Conservation (phyloP, 2,888 invertebrate genomes). For the Drepana falcataria region DNA sequence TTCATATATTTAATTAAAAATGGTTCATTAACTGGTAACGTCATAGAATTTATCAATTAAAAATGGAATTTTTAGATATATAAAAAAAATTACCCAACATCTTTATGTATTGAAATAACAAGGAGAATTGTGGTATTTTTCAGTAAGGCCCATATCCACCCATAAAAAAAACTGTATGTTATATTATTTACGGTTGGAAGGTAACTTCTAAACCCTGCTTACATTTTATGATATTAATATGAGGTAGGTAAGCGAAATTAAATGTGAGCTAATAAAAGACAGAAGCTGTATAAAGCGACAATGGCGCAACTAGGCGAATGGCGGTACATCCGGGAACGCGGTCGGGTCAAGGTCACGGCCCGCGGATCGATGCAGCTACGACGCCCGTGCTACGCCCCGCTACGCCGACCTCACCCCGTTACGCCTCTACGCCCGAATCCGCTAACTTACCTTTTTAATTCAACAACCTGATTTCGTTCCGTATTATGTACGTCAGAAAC, state of each 20-base stretch:
- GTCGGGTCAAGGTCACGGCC: constrained; percentile 82
- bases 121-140: constrained; percentile 6
- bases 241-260: constrained; percentile 39
- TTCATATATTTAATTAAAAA: too few species aligned
- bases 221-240: constrained; percentile 25
- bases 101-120: constrained; percentile 11
- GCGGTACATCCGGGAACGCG: constrained; percentile 74
- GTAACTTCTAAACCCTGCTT: constrained; percentile 34
- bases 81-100: not conserved
- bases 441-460: constrained; percentile 31
- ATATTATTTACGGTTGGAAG: constrained; percentile 17
- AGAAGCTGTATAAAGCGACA: constrained; percentile 59
- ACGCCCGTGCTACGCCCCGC: constrained; percentile 49
- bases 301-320: constrained; percentile 64
- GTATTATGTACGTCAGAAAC: constrained; percentile 20
- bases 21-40: too few species aligned
- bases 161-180: constrained; percentile 17
- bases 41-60: too few species aligned
- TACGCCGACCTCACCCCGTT: constrained; percentile 29
- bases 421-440: constrained; percentile 34
- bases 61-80: too few species aligned
- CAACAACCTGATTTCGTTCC: constrained; percentile 22
- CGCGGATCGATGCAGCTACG: constrained; percentile 81
- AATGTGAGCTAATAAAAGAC: constrained; percentile 63
- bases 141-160: constrained; percentile 5